Conservation (phyloP, 37 sponge, comb jelly and placozoan species). For the Mnemiopsis leidyi region DNA sequence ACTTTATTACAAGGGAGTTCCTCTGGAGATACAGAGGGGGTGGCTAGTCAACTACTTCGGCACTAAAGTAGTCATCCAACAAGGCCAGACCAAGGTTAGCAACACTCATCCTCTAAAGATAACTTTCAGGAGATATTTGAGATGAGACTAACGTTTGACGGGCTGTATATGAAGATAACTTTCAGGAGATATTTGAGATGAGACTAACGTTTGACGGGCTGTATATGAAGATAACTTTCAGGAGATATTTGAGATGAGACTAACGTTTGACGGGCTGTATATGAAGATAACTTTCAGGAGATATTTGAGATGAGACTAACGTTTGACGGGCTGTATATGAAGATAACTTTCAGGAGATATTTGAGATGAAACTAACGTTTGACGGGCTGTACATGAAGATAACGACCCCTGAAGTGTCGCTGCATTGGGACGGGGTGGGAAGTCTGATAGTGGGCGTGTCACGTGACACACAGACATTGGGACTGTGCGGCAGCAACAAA, state of each 20-base stretch:
- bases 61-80: background rate
- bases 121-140: background rate
- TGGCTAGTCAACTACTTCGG: background rate
- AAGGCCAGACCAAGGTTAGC: constrained; percentile 1
- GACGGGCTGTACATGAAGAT: constrained; percentile 29
- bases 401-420: background rate
- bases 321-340: constrained; percentile 45
- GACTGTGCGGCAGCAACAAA: constrained; percentile 8
- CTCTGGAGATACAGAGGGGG: constrained; percentile 38
- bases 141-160: background rate
- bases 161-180: background rate
- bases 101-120: no score
- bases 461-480: background rate
- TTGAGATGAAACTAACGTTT: background rate
- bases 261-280: constrained; percentile 39
- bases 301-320: background rate
- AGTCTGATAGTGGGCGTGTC: background rate
- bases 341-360: background rate
- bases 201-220: constrained; percentile 15
- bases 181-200: background rate
- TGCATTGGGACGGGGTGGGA: constrained; percentile 32
- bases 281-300: background rate
- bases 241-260: background rate
- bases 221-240: background rate
- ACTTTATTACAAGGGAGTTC: background rate